Percentiles rank a stretch among this genome's conserved stretches.
Evolutionary conservation across 2,888 invertebrate species (phyloP).

Genomic region (Drosophila rellima): DNA sequence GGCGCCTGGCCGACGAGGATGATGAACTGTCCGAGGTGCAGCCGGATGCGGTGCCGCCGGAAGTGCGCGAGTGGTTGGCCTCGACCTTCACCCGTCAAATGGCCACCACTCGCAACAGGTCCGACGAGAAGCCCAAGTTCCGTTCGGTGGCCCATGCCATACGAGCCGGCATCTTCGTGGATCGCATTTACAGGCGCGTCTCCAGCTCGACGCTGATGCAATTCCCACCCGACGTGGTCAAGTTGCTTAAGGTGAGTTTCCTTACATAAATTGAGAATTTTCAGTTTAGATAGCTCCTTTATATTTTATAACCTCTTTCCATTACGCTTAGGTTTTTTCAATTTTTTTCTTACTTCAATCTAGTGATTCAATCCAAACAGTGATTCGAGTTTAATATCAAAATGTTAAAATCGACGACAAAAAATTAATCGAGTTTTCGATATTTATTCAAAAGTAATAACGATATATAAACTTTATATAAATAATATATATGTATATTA

Average conservation of each 20-base stretch:
- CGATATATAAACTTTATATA: too few relatives aligned
- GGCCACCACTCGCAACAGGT: constrained; percentile 91
- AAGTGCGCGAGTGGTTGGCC: constrained; percentile 98
- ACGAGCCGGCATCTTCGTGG: constrained; percentile 98
- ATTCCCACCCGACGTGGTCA: constrained; percentile 94
- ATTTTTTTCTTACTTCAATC: too few relatives aligned
- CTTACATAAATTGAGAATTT: too few relatives aligned
- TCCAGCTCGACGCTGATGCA: constrained; percentile 93
- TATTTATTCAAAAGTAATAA: too few relatives aligned
- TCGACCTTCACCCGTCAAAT: constrained; percentile 97
- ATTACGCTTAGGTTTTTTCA: too few relatives aligned
- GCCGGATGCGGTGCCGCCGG: constrained; percentile 97
- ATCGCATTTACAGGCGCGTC: constrained; percentile 95
- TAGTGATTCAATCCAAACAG: too few relatives aligned
- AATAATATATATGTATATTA: too few relatives aligned
- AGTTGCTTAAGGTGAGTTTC: constrained; percentile 91
- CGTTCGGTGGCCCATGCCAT: constrained; percentile 98
- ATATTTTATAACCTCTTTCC: too few relatives aligned
- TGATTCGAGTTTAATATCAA: too few relatives aligned
- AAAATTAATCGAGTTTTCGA: too few relatives aligned
- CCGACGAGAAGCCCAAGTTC: constrained; percentile 95
- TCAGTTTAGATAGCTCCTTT: too few relatives aligned
- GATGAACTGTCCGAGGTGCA: constrained; percentile 98
- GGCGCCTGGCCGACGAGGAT: constrained; percentile 95
- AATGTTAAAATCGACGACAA: too few relatives aligned